These are phyloP conservation scores for Stichodactyla mertensii DNA, from an alignment of 64 coral and sea anemone genomes.

Conservation along the genomic window DNA sequence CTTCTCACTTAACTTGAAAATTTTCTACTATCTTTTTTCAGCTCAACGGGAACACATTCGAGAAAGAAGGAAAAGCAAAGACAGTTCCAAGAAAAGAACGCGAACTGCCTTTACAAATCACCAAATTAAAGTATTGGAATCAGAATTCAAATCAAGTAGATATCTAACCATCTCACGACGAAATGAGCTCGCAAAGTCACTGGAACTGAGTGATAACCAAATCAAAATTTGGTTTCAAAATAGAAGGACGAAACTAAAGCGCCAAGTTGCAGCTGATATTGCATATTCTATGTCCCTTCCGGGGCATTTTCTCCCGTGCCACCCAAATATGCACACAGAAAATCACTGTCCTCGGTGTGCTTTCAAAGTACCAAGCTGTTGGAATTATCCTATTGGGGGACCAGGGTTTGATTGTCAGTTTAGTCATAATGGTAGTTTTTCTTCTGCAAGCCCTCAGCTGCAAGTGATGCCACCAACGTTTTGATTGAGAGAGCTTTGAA, in stretches of 20 bases:
- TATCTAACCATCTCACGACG: constrained; percentile 75
- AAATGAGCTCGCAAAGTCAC: constrained; percentile 76
- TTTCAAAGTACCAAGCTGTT: not conserved
- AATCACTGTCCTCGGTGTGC: not conserved
- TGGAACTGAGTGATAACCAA: constrained; percentile 80
- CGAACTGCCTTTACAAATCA: constrained; percentile 83
- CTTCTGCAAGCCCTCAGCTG: not conserved
- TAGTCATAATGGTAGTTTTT: not conserved
- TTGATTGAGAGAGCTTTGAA: not conserved
- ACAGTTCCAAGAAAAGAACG: constrained; percentile 60
- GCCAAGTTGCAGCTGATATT: constrained; percentile 76
- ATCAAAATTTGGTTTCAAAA: constrained; percentile 99
- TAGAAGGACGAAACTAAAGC: constrained; percentile 92
- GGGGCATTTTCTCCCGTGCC: constrained; percentile 58
- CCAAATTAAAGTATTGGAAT: constrained; percentile 84
- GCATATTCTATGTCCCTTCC: constrained; percentile 59
- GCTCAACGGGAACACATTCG: constrained; percentile 22
- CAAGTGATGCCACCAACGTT: not conserved
- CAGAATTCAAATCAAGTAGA: constrained; percentile 72
- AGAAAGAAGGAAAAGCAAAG: constrained; percentile 36
- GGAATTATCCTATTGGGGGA: not conserved
- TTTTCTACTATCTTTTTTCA: not conserved
- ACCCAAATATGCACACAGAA: constrained; percentile 13
- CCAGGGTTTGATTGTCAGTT: not conserved
- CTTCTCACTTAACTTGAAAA: not conserved